Base-by-base conservation (phyloP, 1,140 invertebrate species). In the Camponotus floridanus region DNA sequence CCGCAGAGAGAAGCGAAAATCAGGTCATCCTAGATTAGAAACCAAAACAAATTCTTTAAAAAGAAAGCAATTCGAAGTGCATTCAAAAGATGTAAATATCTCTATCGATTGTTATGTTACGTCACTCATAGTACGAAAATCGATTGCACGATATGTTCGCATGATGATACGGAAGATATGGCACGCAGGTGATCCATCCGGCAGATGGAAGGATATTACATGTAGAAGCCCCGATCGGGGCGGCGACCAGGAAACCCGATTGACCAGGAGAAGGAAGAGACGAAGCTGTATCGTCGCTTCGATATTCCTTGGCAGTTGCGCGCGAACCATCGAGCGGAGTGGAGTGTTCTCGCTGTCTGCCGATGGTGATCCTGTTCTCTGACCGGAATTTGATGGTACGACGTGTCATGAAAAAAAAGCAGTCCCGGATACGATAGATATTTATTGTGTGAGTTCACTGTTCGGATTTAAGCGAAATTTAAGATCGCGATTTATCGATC, bases 261-360 rank as follows among this genome's bases (percentile, higher is more conserved):
- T 84, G 85, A 74, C 71, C 86, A 87, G 85, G 88, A 89, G 86
- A 86, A 51, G 88, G 88, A 88, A 88, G 88, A 68, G 45, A 76
- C 88, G 78, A 86, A 78, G 88, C 86, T 68, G 86, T 68, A 80
- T 81, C 76, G 62, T 48, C 57, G 64, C 59, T 76, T 57, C 48
- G 13, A 51, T 81, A 65, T 36, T 86, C 45, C 79, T 79, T 84
- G 84, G 26, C 85, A 91, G 90, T 91, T 55, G 74, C 85, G 87
- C 87, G 76, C 76, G 55, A 78, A 88, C 84, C 87, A 68, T 78
- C 87, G 87, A 51, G 42, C 45, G 15, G 89, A 62, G 55, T 62
- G 74, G 89, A 51, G 59, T 62, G 18, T 18, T 64, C 33, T 64
- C 73, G 51, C 33, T 33, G 4, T 33, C 26, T 33, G 7, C 26